A percentile compares a stretch with the other conserved stretches of the same genome.
Conservation (phyloP, 2,888 invertebrate genomes). For the Brassicogethes aeneus region DNA sequence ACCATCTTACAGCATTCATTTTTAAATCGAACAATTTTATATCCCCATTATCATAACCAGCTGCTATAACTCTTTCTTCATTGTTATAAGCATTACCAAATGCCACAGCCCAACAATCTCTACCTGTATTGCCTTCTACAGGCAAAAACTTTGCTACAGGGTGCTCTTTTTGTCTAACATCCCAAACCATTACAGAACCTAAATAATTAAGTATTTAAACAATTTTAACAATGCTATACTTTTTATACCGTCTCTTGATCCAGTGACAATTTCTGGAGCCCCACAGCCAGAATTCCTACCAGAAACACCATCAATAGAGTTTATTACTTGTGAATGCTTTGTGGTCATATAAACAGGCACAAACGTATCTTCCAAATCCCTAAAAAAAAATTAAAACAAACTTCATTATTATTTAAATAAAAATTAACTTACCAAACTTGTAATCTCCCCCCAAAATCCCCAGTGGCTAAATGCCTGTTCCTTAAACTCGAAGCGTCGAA, state of each 20-base stretch:
- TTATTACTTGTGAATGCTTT: constrained; percentile 79
- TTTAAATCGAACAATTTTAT: constrained; percentile 87
- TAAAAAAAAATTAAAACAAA: constrained; percentile 31
- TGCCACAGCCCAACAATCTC: constrained; percentile 91
- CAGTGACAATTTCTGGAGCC: constrained; percentile 92
- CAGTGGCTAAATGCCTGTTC: constrained; percentile 77
- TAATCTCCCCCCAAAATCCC: constrained; percentile 79
- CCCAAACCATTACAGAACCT: constrained; percentile 92
- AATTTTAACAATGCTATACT: no score
- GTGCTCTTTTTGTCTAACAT: constrained; percentile 77
- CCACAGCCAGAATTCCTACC: constrained; percentile 76
- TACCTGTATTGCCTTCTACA: constrained; percentile 52
- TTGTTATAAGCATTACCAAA: constrained; percentile 88
- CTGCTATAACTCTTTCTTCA: constrained; percentile 75
- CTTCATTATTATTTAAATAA: neutral
- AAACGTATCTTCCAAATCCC: constrained; percentile 70
- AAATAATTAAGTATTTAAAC: constrained; percentile 15
- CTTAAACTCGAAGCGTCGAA: constrained; percentile 82
- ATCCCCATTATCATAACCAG: constrained; percentile 96
- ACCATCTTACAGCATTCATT: constrained; percentile 79
- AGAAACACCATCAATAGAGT: constrained; percentile 85
- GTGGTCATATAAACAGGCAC: constrained; percentile 68
- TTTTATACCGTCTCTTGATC: constrained; percentile 82
- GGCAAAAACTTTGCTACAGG: constrained; percentile 89
- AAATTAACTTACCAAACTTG: constrained; percentile 62